Evolutionary conservation across 2,888 invertebrate genomes (phyloP).

Genomic region (Sphaerophoria rueppellii): DNA sequence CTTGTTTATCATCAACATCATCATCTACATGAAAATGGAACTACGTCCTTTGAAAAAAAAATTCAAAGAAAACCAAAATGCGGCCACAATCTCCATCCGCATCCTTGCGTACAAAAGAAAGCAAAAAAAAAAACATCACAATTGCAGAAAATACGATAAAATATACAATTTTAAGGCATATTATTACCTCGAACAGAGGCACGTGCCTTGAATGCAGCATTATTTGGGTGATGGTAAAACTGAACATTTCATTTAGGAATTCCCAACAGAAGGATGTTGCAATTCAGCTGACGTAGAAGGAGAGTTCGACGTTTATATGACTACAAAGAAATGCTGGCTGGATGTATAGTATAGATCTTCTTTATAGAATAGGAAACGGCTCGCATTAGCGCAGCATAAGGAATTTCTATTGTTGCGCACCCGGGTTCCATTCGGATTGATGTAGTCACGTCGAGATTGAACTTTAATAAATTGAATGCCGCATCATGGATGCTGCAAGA

Average conservation of each 20-base stretch:
- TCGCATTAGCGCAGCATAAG: slow-evolving; percentile 68
- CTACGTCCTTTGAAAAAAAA: slow-evolving; percentile 17
- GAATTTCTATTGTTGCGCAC: slow-evolving; percentile 69
- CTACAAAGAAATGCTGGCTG: slow-evolving; percentile 18
- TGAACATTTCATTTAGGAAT: slow-evolving; percentile 47
- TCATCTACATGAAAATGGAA: not conserved
- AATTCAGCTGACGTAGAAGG: slow-evolving; percentile 60
- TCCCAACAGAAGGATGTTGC: slow-evolving; percentile 56
- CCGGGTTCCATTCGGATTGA: slow-evolving; percentile 61
- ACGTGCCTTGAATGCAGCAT: slow-evolving; percentile 73
- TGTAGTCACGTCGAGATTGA: slow-evolving; percentile 72
- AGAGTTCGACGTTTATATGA: not conserved
- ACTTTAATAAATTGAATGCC: slow-evolving; percentile 73
- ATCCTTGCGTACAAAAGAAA: slow-evolving; percentile 59
- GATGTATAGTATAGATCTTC: not conserved
- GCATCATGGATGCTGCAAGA: slow-evolving; percentile 53
- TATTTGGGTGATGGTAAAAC: not conserved
- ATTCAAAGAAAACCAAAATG: slow-evolving; percentile 33
- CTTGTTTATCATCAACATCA: slow-evolving; percentile 1
- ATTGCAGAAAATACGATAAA: slow-evolving; percentile 73
- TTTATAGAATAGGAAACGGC: slow-evolving; percentile 36
- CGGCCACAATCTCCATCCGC: slow-evolving; percentile 63
- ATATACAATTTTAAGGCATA: slow-evolving; percentile 74
- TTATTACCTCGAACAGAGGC: slow-evolving; percentile 73
- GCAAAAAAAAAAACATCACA: slow-evolving; percentile 60